Conservation (phyloP, 2,888 invertebrate species). For the Bibio marci region DNA sequence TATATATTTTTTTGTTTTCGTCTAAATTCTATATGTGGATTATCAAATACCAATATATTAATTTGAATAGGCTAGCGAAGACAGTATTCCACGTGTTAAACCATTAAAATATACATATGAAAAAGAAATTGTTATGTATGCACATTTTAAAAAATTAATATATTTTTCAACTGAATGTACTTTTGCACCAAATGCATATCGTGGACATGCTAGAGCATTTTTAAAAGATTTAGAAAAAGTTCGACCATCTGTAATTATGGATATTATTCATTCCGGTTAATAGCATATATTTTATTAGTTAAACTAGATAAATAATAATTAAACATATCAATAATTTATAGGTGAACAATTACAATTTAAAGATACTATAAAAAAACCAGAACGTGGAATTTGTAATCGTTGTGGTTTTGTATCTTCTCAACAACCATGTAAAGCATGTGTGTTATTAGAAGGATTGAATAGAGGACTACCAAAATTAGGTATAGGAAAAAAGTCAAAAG, state of each 20-base stretch:
- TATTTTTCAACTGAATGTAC: constrained; percentile 99
- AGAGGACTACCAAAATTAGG: constrained; percentile 79
- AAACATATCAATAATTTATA: constrained; percentile 37
- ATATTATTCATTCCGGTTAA: constrained; percentile 62
- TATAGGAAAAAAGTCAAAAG: constrained; percentile 77
- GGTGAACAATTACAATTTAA: constrained; percentile 75
- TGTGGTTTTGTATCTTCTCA: constrained; percentile 91
- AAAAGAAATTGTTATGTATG: constrained; percentile 99
- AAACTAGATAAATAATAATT: constrained; percentile 36
- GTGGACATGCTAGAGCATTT: constrained; percentile 77
- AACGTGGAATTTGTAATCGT: constrained; percentile 57
- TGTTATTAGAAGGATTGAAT: constrained; percentile 87
- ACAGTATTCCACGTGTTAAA: constrained; percentile 79
- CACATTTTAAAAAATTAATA: constrained; percentile 85
- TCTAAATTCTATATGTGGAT: too few species aligned
- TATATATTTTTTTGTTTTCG: too few species aligned
- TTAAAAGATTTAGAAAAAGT: constrained; percentile 92
- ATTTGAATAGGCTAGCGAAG: constrained; percentile 34
- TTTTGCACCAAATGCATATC: constrained; percentile 95
- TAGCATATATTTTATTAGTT: background rate
- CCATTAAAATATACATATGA: constrained; percentile 96
- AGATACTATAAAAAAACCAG: constrained; percentile 65
- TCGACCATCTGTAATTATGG: constrained; percentile 79
- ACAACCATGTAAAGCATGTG: constrained; percentile 90
- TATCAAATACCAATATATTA: too few species aligned